These are phyloP conservation scores for Morbakka virulenta DNA, from an alignment of 30 jellyfish, hydroid and myxozoan species.

Conservation along the genomic window DNA sequence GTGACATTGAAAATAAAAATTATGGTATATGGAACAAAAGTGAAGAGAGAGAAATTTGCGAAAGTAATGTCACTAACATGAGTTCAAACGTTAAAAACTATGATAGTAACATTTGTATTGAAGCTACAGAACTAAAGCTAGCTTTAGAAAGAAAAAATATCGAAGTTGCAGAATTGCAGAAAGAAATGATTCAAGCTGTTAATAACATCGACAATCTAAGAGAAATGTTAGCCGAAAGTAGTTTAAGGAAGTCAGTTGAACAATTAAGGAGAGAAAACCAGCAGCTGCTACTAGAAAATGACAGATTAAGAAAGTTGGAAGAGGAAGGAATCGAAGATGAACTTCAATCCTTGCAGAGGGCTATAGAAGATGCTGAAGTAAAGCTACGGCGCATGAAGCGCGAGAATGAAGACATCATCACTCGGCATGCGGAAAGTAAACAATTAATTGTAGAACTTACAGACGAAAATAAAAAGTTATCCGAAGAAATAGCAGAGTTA, in stretches of 20 bases:
- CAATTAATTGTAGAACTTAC: constrained; percentile 11
- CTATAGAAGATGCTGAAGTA: constrained; percentile 52
- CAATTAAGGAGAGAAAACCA: background rate
- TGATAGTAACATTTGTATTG: background rate
- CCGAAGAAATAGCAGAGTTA: background rate
- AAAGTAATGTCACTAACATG: background rate
- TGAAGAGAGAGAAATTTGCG: background rate
- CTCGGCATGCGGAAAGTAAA: constrained; percentile 30
- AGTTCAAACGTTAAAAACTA: background rate
- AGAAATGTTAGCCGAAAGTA: background rate
- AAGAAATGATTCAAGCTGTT: constrained; percentile 60
- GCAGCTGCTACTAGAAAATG: constrained; percentile 19
- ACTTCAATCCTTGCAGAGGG: constrained; percentile 61
- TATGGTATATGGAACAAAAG: background rate
- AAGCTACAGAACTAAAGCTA: constrained; percentile 1
- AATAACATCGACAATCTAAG: constrained; percentile 47
- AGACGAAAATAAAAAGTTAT: constrained; percentile 7
- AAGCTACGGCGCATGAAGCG: constrained; percentile 13
- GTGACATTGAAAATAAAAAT: background rate
- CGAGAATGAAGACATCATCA: constrained; percentile 18
- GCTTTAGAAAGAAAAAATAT: constrained; percentile 44
- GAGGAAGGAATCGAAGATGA: constrained; percentile 74
- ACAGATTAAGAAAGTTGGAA: constrained; percentile 8
- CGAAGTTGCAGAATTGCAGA: constrained; percentile 52
- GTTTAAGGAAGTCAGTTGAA: background rate